These are phyloP conservation scores for Microtus montanus DNA, from an alignment of 2,113 vertebrate species.

Conservation along the genomic window DNA sequence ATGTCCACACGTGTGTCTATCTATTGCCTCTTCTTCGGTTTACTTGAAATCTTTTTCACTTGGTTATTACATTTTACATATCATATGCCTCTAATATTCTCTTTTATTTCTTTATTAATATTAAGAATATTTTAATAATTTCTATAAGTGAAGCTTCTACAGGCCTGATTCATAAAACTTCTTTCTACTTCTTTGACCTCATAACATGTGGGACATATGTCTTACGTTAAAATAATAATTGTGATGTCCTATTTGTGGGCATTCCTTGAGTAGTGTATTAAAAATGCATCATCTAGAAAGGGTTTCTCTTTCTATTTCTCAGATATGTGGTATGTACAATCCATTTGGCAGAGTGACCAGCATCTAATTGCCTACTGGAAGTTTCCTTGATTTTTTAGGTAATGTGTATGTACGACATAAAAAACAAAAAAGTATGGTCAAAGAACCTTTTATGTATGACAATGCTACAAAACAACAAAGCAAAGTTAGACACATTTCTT, in stretches of 20 bases:
- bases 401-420: neutral
- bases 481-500: neutral
- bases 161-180: neutral
- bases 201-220: neutral
- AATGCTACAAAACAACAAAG: neutral
- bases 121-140: neutral
- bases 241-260: neutral
- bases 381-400: neutral
- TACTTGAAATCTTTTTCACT: neutral
- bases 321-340: rapidly evolving
- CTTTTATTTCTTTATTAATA: neutral
- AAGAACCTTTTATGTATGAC: neutral
- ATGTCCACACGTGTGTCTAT: neutral
- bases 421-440: neutral
- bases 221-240: neutral
- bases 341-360: neutral
- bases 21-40: neutral
- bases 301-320: neutral
- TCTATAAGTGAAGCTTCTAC: neutral
- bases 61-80: neutral
- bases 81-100: neutral
- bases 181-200: neutral
- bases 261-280: neutral
- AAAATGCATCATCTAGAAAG: neutral
- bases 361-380: neutral